A percentile compares a stretch with the other conserved stretches of the same genome.
Conservation (phyloP, 1,140 invertebrate species). For the Cotesia glomerata region DNA sequence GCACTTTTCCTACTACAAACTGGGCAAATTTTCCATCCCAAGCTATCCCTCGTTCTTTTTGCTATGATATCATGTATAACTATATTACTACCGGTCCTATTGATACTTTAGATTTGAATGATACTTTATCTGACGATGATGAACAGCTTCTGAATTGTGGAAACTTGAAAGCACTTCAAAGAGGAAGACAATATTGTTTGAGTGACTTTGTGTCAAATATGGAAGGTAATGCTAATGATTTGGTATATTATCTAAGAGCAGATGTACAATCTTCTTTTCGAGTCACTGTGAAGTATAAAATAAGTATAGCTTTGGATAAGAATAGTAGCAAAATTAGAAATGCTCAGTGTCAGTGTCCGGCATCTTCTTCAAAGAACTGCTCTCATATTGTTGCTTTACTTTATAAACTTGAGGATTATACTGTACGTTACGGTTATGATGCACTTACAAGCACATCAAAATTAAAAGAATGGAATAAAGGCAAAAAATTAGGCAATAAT, state of each 20-base stretch:
- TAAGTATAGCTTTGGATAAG: background rate
- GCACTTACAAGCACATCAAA: too few relatives aligned
- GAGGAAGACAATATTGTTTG: background rate
- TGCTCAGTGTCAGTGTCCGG: conserved; percentile 11
- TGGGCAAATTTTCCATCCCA: background rate
- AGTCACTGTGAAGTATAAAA: background rate
- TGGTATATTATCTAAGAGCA: background rate
- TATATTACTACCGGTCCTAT: background rate
- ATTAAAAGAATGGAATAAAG: too few relatives aligned
- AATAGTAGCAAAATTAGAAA: background rate
- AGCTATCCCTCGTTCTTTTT: background rate
- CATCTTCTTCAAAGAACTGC: background rate
- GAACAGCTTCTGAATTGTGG: background rate
- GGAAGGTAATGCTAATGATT: background rate
- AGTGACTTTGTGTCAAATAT: background rate
- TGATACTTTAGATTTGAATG: background rate
- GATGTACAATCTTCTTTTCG: background rate
- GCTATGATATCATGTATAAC: background rate
- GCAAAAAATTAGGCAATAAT: background rate
- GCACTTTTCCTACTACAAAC: background rate
- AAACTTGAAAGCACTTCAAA: conserved; percentile 3
- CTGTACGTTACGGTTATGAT: background rate
- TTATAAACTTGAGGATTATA: conserved; percentile 10
- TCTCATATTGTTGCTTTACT: conserved; percentile 15
- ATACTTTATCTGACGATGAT: background rate